These are phyloP conservation scores for Scrobipalpa atriplicella DNA, from an alignment of 2,888 invertebrate species.

Conservation along the genomic window DNA sequence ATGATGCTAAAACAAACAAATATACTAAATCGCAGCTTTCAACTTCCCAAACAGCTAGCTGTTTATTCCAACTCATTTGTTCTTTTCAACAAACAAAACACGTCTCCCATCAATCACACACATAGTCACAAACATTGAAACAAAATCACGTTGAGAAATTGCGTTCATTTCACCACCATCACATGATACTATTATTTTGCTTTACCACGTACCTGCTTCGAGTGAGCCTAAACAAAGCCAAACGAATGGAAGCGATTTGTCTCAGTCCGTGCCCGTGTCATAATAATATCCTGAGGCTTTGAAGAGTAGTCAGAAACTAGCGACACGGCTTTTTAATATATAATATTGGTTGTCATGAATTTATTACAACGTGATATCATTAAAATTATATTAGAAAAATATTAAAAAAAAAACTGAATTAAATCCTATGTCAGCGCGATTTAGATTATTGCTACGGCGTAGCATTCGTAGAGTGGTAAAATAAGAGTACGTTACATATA, in stretches of 20 bases:
- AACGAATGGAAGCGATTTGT: conserved; percentile 58
- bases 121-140: conserved; percentile 14
- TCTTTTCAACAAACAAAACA: background rate
- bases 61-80: conserved; percentile 11
- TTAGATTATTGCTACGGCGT: conserved; percentile 1
- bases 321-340: background rate
- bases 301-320: background rate
- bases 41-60: too few relatives aligned
- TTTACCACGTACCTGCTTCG: conserved; percentile 12
- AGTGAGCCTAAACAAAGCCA: conserved; percentile 23
- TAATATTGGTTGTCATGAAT: too few relatives aligned
- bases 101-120: conserved; percentile 18
- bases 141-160: conserved; percentile 9
- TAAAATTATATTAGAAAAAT: background rate
- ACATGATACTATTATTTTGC: background rate
- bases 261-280: conserved; percentile 53
- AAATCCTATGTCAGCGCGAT: too few relatives aligned
- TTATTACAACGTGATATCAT: background rate
- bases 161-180: background rate
- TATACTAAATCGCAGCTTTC: too few relatives aligned
- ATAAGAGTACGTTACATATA: too few relatives aligned
- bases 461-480: background rate
- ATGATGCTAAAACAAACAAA: too few relatives aligned
- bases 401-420: too few relatives aligned
- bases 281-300: conserved; percentile 45